Conservation (phyloP, 2,113 vertebrate species). For the Arvicanthis niloticus region DNA sequence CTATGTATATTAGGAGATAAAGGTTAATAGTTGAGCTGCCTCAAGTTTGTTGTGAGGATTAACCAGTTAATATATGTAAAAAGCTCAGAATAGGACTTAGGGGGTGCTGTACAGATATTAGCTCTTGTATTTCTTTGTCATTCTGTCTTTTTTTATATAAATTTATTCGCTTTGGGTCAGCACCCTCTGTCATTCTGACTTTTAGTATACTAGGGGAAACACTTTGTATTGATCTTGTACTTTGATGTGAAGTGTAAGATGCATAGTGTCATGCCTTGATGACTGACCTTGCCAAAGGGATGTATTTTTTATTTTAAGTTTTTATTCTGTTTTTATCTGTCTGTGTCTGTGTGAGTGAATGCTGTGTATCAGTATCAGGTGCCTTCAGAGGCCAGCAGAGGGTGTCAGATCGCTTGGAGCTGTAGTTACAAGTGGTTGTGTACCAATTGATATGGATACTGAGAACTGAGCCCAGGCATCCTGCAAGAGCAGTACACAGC, state of each 20-base stretch:
- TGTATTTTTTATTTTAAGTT: neutral
- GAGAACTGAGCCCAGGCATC: neutral
- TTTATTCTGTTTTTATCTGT: neutral
- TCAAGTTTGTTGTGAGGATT: neutral
- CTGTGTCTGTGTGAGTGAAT: neutral
- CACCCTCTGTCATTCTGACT: neutral
- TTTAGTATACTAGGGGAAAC: slow-evolving; percentile 17
- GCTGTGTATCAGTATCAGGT: neutral
- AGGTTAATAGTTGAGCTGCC: neutral
- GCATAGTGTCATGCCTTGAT: neutral
- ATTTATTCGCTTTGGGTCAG: too few species aligned
- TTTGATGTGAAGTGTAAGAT: slow-evolving; percentile 33
- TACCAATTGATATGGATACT: neutral
- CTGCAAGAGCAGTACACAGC: too few species aligned
- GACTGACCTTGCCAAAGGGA: neutral
- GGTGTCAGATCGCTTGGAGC: neutral
- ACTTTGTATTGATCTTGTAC: slow-evolving; percentile 10
- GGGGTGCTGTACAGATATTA: accelerated
- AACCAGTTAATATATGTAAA: neutral
- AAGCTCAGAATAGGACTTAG: neutral
- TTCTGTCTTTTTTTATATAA: neutral
- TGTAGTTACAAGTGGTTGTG: neutral
- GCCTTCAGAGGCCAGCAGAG: neutral
- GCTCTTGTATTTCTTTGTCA: slow-evolving; percentile 11
- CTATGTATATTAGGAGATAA: neutral